A percentile compares a stretch with the other conserved stretches of the same genome.
These are phyloP conservation scores for Beroe ovata DNA, from an alignment of 37 sponge, comb jelly and placozoan species.

Conservation along the genomic window DNA sequence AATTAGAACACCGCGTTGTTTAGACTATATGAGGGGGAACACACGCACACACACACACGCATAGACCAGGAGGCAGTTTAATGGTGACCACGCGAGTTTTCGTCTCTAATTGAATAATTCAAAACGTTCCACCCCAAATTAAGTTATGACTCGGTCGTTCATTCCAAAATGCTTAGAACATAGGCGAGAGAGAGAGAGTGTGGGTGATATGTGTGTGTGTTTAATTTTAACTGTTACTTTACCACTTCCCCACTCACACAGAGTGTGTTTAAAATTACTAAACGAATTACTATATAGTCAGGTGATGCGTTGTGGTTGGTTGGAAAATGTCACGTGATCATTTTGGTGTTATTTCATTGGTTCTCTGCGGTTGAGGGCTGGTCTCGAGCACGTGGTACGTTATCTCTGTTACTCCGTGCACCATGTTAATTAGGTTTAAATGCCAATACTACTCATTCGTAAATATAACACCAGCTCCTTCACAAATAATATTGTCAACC, in stretches of 20 bases:
- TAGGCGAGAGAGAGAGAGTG: too few relatives aligned
- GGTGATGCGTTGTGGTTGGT: constrained; percentile 6
- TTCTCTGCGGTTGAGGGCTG: not conserved
- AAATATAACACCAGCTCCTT: constrained; percentile 46
- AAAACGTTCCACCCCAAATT: not conserved
- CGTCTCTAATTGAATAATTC: not conserved
- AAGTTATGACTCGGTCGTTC: not conserved
- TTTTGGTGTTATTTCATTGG: not conserved
- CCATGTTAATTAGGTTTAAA: constrained; percentile 62
- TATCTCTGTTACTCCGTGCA: constrained; percentile 37
- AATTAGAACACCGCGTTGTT: too few relatives aligned
- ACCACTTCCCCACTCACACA: not conserved
- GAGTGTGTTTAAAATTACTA: constrained; percentile 63
- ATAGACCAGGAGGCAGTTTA: too few relatives aligned
- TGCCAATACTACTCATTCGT: constrained; percentile 36
- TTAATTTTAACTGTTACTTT: constrained; percentile 66
- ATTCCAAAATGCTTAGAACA: not conserved
- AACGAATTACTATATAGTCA: constrained; percentile 64
- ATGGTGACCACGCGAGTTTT: not conserved
- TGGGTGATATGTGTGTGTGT: not conserved
- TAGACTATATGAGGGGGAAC: too few relatives aligned
- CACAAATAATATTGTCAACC: too few relatives aligned
- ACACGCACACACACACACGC: too few relatives aligned
- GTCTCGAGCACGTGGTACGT: too few relatives aligned
- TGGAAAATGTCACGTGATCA: not conserved